These are phyloP conservation scores for Gila robusta DNA, from an alignment of 2,797 vertebrate genomes.

Conservation along the genomic window DNA sequence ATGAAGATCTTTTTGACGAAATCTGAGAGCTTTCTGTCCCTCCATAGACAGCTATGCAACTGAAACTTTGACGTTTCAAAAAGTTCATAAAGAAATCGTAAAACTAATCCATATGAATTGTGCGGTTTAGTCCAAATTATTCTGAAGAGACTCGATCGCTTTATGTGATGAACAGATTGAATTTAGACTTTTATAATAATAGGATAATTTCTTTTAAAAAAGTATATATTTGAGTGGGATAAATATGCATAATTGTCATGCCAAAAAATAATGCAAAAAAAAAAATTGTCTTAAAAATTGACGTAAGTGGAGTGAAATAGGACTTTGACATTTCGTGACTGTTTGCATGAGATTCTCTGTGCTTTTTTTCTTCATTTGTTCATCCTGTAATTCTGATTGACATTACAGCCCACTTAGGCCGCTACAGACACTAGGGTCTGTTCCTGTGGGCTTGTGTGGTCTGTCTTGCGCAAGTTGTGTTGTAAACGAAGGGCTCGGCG, in stretches of 20 bases:
- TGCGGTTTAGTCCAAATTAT: no score
- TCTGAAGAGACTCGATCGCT: no score
- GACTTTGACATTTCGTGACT: background rate
- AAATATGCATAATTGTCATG: background rate
- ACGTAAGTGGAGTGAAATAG: background rate
- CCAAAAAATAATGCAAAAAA: no score
- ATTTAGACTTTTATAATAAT: no score
- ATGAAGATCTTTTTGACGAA: no score
- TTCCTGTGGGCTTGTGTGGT: conserved; percentile 30
- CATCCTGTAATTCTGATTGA: conserved; percentile 14
- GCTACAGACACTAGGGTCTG: background rate
- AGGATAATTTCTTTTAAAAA: background rate
- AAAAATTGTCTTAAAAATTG: background rate
- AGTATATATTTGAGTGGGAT: background rate
- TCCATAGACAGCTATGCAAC: no score
- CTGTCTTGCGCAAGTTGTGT: background rate
- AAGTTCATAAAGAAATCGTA: no score
- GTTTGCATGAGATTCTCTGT: background rate
- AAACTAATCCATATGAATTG: no score
- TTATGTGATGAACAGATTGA: no score
- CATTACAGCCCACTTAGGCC: background rate
- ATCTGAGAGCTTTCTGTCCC: no score
- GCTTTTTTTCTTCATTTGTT: background rate
- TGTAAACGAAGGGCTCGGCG: conserved; percentile 34
- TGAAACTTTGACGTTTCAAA: no score